These are phyloP conservation scores for Scaptomyza caliginosa DNA, from an alignment of 2,888 invertebrate genomes.

Conservation along the genomic window DNA sequence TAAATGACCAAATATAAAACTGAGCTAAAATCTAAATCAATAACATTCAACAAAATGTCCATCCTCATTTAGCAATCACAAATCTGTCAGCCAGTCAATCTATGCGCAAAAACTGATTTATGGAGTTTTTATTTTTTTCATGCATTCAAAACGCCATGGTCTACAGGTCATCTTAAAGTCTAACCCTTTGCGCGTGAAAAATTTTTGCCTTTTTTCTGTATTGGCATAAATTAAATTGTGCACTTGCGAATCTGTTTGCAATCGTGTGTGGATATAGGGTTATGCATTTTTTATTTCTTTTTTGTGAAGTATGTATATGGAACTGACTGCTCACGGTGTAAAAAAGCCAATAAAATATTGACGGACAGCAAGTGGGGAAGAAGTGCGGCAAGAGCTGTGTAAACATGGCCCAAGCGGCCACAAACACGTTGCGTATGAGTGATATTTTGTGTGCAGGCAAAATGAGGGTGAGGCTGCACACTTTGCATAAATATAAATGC, in stretches of 20 bases:
- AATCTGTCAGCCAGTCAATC: not conserved
- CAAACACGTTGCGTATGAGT: slow-evolving; percentile 37
- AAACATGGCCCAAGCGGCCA: slow-evolving; percentile 27
- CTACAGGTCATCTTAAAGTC: not conserved
- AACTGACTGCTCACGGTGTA: slow-evolving; percentile 23
- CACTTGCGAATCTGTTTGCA: slow-evolving; percentile 30
- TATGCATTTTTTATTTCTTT: not conserved
- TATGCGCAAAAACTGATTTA: not conserved
- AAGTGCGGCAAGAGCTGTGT: slow-evolving; percentile 28
- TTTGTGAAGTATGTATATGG: not conserved
- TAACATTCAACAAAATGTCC: too few species aligned
- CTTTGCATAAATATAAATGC: slow-evolving; percentile 27
- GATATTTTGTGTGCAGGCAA: slow-evolving; percentile 17
- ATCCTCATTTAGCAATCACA: not conserved
- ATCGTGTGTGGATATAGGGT: not conserved
- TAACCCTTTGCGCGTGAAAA: not conserved
- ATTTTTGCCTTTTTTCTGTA: slow-evolving; percentile 13
- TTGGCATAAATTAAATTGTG: slow-evolving; percentile 53
- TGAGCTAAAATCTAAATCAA: too few species aligned
- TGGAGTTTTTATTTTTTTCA: too few species aligned
- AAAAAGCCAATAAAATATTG: slow-evolving; percentile 60
- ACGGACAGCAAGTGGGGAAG: slow-evolving; percentile 35
- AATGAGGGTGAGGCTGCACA: slow-evolving; percentile 13
- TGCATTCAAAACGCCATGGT: not conserved
- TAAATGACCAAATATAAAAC: too few species aligned